phyloP scores from a whole-genome alignment of 2,113 vertebrate genomes.

The Myocastor coypus region DNA sequence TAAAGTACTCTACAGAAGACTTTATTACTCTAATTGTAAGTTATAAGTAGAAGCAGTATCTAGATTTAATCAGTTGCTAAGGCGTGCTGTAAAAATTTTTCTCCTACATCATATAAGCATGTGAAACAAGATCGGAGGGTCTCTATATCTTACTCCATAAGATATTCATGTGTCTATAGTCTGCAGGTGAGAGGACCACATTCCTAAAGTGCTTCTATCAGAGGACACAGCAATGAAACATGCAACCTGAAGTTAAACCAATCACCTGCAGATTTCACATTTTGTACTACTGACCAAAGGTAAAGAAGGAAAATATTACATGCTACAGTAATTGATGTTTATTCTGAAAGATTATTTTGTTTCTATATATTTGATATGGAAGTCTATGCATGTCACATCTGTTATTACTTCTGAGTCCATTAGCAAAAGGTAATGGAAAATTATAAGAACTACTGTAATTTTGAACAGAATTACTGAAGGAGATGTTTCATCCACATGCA shows the following conservation, averaged over 20 bases:
- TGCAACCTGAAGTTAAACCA: not conserved
- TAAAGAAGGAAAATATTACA: not conserved
- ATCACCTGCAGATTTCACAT: not conserved
- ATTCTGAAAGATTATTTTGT: not conserved
- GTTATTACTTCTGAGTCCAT: not conserved
- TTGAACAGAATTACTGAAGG: not conserved
- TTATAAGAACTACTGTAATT: not conserved
- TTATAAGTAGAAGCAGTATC: not conserved
- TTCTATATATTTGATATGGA: not conserved
- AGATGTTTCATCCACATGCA: not conserved
- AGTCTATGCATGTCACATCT: not conserved
- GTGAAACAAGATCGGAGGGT: not conserved
- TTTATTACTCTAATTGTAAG: not conserved
- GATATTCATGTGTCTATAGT: not conserved
- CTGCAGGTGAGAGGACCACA: not conserved
- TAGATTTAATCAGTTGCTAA: not conserved
- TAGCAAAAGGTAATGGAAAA: not conserved
- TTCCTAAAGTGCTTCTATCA: not conserved
- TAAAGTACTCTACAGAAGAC: not conserved
- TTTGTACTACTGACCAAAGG: not conserved
- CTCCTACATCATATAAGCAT: not conserved
- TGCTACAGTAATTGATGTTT: not conserved
- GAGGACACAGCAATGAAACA: not conserved
- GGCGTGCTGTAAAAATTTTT: not conserved
- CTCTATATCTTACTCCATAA: too few species aligned